Base-by-base conservation (phyloP, 2,113 vertebrate genomes). In the Coreoperca whiteheadi region DNA sequence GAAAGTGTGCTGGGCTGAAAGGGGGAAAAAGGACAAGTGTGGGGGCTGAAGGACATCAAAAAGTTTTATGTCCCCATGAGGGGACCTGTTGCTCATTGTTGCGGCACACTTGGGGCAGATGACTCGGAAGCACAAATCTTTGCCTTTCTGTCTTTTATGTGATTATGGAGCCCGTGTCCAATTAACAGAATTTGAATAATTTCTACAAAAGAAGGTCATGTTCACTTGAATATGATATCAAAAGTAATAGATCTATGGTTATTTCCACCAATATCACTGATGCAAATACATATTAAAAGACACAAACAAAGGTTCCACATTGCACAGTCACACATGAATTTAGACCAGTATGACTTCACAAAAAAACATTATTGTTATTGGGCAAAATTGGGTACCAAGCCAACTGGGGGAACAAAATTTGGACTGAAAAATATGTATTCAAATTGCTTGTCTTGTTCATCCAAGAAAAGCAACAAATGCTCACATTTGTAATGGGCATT, bases 91-190 rank as follows among this genome's bases (percentile, higher is more conserved):
- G 56, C 25, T 65, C 80, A 85, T 93, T 93, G 91, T 91, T 54
- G 77, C 25, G 85, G 91, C 91, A 94, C 92, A 92, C 91, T 93
- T 93, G 7, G 68, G 84, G 69, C 82, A 76, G 89, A 90, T 85
- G 83, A 88, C 82, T 88, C 74, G 39, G 85, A 92, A 89, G 50
- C 84, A 79, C 87, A 86, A 82, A 88, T 84, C 86, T 88, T 76
- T 70, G 28, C 75, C 82, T 57, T 80, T 81, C 51, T 73, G 67
- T 68, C 59, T 77, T 80, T 75, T 6, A 46, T 70, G 59, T 14
- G n/a, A 79, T 28, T 16, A 56, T 2, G n/a, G 11, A 46, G 77
- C 76, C 30, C 0, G 4, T 8, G 67, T 41, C 43, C 30, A 32
- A 34, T 64, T n/a, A 56, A 54, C 4, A 51, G 23, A 30, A 28